Evolutionary conservation across 1,140 invertebrate genomes (phyloP).

Genomic region (Ooceraea biroi): DNA sequence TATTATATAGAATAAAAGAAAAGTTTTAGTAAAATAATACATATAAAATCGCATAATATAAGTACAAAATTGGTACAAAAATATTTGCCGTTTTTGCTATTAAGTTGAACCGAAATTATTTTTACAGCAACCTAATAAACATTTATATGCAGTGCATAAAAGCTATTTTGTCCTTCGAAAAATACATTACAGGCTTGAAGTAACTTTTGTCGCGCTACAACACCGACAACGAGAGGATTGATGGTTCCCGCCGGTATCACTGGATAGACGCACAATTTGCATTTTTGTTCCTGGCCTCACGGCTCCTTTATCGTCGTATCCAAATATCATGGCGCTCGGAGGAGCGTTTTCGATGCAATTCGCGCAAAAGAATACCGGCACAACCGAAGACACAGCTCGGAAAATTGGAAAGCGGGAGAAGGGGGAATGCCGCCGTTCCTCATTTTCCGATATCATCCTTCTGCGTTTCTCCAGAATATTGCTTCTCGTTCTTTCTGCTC

Average conservation of each 20-base stretch:
- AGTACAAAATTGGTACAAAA: too few species aligned
- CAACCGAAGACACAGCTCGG: conserved; percentile 42
- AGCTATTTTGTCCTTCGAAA: background rate
- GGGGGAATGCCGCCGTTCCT: background rate
- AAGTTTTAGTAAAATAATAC: background rate
- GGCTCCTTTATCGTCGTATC: conserved; percentile 39
- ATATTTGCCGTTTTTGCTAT: too few species aligned
- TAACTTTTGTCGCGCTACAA: conserved; percentile 18
- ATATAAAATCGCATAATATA: conserved; percentile 15
- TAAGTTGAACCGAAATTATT: too few species aligned
- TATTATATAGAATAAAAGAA: background rate
- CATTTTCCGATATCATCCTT: conserved; percentile 56
- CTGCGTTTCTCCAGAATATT: conserved; percentile 64
- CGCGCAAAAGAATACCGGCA: conserved; percentile 32
- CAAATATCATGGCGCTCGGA: conserved; percentile 49
- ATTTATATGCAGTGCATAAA: background rate
- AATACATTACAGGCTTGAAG: conserved; percentile 19
- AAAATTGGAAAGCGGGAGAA: conserved; percentile 60
- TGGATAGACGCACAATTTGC: conserved; percentile 43
- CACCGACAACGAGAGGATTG: conserved; percentile 28
- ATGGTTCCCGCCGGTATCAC: conserved; percentile 35
- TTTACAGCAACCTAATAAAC: too few species aligned
- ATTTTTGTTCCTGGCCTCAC: conserved; percentile 40
- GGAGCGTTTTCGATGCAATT: conserved; percentile 54
- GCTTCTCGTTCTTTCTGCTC: conserved; percentile 51